Base-by-base conservation (phyloP, 2,797 vertebrate species). In the Gadopsis bispinosus region DNA sequence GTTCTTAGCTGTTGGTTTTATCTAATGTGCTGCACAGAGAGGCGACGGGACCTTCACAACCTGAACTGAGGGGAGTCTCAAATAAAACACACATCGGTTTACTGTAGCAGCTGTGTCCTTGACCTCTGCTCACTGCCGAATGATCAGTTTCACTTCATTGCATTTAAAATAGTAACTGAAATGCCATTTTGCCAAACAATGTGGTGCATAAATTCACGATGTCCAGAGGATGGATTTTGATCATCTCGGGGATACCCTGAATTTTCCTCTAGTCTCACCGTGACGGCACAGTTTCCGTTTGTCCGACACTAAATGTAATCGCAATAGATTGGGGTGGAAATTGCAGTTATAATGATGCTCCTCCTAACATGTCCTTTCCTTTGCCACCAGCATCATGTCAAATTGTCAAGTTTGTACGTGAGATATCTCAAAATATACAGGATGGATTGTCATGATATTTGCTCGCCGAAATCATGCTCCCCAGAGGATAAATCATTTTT, bases 61-160 rank as follows among this genome's bases (percentile, higher is more conserved):
- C 16, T 53, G 2, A 71, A 45, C 29, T 37, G 17, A 4, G 12
- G 14, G 39, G 4, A 35, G 5, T 35, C 8, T 37, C 9, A 47
- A 63, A 62, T 39, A 33, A 45, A 31, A 41, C 4, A 13, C 48
- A 11, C 6, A 29, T 16, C 22, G 20, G n/a, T 69, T 83, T 74
- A 26, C 48, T 48, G 19, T 3, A 12, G 64, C 54, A 54, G 67
- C 43, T 35, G 64, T 51, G 73, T 73, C 45, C 66, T 48, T 48
- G 37, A 77, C 62, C 61, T 45, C 26, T 26, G 9, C 47, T 43
- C 45, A 60, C 26, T 11, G 16, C 2, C 65, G 68, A 37, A 53
- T 39, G 26, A 17, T 53, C 19, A 37, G 33, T 35, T 35, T 8
- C 7, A 14, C 29, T 67, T 71, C 19, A 65, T 53, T 54, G 7